Base-by-base conservation (phyloP, 2,113 vertebrate genomes). In the Perca flavescens region DNA sequence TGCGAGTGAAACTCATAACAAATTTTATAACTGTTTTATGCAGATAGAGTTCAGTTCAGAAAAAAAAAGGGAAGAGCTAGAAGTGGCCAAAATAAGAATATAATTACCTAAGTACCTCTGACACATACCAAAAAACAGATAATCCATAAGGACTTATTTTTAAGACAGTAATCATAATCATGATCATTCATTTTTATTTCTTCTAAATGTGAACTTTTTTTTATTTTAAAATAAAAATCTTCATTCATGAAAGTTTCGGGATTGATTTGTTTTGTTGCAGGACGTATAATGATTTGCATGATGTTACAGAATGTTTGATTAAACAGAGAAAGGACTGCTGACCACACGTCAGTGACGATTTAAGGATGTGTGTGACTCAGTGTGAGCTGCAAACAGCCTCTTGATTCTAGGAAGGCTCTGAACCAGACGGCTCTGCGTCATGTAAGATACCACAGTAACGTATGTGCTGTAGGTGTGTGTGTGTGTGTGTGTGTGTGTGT, bases 1-100 rank as follows among this genome's bases (percentile, higher is more conserved):
- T 58, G 71, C 22, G 2, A 40, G 31, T 84, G 89, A 89, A 89
- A 90, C 82, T 72, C 58, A 52, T 21, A 64, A 74, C 31, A 86
- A 84, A 87, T 80, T 60, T 77, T 54, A 50, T 56, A 86, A 57
- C 4, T 15, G 25, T 16, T 17, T 14, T 57, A n/a, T 79, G 52
- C 66, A 67, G 65, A 63, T 25, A 17, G 15, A 31, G 56, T 22
- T 63, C 0, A 53, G 43, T 46, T 76, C 9, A 63, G 34, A 85
- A 54, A 85, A 54, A 65, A 78, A 11, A 14, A 34, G n/a, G 47
- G 52, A 64, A 50, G 1, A 57, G 4, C 57, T 40, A 25, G 58
- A 28, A 5, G 6, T 53, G 40, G 13, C 3, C 61, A 54, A 28
- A 15, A 52, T 46, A n/a, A 63, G 62, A 8, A 43, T 46, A 25